phyloP scores from a whole-genome alignment of 2,888 invertebrate genomes.

The Onchidella celtica region DNA sequence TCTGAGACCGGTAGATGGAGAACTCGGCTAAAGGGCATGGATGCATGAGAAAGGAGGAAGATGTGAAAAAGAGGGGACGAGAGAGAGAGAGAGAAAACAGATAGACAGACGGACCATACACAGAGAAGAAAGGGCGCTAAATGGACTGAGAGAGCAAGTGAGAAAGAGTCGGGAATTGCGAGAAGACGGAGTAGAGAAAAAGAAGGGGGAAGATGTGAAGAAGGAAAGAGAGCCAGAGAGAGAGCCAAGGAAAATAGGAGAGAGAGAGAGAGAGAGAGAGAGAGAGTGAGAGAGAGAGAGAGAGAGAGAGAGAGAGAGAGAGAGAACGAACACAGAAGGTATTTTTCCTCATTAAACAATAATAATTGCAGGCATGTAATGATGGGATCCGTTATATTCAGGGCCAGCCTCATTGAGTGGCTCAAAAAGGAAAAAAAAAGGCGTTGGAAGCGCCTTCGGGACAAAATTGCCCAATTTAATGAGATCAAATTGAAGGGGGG shows the following conservation, averaged over 20 bases:
- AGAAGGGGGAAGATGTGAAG: neutral
- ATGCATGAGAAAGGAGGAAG: neutral
- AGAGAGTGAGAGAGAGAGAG: neutral
- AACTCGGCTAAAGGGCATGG: no score
- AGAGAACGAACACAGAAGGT: no score
- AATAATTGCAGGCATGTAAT: no score
- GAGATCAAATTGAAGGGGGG: no score
- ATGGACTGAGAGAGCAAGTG: neutral
- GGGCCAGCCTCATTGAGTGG: no score
- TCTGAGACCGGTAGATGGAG: no score
- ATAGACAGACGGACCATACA: neutral
- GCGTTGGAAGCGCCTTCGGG: neutral
- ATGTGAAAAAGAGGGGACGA: neutral
- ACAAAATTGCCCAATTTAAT: no score
- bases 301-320: slow-evolving; percentile 26
- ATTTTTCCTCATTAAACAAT: no score
- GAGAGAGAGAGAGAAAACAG: neutral
- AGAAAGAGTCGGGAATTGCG: neutral
- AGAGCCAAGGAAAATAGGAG: neutral
- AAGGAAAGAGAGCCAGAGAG: neutral
- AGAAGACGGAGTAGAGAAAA: neutral
- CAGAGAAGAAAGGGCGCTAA: neutral
- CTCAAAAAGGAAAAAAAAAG: neutral
- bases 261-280: slow-evolving; percentile 12
- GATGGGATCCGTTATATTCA: no score